Conservation (phyloP, 1,140 invertebrate species). For the Drosophila sturtevanti region DNA sequence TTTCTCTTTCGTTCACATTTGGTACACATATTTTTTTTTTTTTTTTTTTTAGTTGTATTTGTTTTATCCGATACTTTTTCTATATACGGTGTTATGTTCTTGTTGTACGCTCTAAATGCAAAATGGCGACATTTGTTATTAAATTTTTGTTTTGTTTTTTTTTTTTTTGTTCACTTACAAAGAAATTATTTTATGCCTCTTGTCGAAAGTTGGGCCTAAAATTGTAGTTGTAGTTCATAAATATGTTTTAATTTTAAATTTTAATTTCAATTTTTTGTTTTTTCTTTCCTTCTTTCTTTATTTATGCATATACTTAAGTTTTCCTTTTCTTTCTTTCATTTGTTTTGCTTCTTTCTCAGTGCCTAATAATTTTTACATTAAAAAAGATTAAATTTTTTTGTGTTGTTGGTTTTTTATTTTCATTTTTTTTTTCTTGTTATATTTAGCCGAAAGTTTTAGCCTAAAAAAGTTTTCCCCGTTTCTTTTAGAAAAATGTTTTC, state of each 20-base stretch:
- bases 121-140: constrained; percentile 76
- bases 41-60: constrained; percentile 18
- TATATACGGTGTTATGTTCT: constrained; percentile 14
- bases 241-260: constrained; percentile 39
- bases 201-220: constrained; percentile 76
- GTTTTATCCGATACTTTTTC: constrained; percentile 44
- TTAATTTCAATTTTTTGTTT: constrained; percentile 27
- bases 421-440: constrained; percentile 45
- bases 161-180: constrained; percentile 65
- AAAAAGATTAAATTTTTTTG: constrained; percentile 23
- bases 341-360: too few relatives aligned
- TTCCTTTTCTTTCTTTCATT: background rate
- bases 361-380: constrained; percentile 6
- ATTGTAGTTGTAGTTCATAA: constrained; percentile 49
- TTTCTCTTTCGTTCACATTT: background rate
- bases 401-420: constrained; percentile 44
- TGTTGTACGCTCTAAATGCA: constrained; percentile 74
- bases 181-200: constrained; percentile 77
- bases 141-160: constrained; percentile 21
- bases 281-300: constrained; percentile 45
- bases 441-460: constrained; percentile 77
- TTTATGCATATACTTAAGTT: constrained; percentile 39
- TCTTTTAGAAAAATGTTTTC: constrained; percentile 60
- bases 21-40: constrained; percentile 6
- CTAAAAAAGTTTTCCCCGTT: constrained; percentile 58